A percentile compares a stretch with the other conserved stretches of the same genome.
These are phyloP conservation scores for Callipepla squamata DNA, from an alignment of 2,113 vertebrate genomes.

Conservation along the genomic window DNA sequence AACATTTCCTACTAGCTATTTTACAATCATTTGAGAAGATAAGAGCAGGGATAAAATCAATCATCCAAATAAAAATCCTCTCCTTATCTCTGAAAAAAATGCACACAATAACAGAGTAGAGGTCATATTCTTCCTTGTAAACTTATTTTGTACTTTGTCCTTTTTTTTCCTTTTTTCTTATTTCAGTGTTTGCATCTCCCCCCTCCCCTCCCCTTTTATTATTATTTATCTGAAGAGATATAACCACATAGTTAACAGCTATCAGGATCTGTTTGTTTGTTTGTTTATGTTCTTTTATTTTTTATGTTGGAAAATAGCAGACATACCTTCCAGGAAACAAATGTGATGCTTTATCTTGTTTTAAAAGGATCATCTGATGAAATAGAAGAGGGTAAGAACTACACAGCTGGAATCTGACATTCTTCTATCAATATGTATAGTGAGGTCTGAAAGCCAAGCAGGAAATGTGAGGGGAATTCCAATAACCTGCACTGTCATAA, in stretches of 20 bases:
- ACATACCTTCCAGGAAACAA: neutral
- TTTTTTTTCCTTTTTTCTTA: neutral
- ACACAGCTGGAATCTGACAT: neutral
- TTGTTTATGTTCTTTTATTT: neutral
- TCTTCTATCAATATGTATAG: neutral
- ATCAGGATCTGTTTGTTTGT: neutral
- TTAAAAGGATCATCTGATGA: neutral
- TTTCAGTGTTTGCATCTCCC: neutral
- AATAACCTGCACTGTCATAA: neutral
- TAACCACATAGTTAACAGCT: neutral
- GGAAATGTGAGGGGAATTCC: neutral
- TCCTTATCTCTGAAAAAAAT: neutral
- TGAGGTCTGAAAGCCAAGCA: neutral
- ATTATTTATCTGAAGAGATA: neutral
- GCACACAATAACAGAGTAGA: neutral
- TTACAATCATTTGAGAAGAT: conserved; percentile 1
- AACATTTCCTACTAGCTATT: neutral
- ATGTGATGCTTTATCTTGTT: neutral
- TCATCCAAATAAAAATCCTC: neutral
- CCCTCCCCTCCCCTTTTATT: neutral
- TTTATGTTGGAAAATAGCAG: neutral
- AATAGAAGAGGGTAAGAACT: neutral
- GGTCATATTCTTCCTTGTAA: neutral
- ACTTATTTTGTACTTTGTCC: neutral
- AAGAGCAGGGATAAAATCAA: neutral